phyloP scores from a whole-genome alignment of 2,797 vertebrate species.

The Manis pentadactyla region DNA sequence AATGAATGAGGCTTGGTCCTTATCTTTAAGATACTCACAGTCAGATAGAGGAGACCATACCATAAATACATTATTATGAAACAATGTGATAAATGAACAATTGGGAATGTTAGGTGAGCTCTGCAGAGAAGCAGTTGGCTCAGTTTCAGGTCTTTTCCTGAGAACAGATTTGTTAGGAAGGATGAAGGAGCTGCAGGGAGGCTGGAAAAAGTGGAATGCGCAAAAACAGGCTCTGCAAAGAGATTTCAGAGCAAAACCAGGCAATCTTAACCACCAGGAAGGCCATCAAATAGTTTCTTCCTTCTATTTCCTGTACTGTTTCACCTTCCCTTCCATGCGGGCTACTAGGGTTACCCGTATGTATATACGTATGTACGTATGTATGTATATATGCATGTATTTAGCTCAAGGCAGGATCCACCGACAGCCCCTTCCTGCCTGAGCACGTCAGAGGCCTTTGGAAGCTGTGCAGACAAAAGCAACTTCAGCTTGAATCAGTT shows the following conservation, averaged over 20 bases:
- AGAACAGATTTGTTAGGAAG: background rate
- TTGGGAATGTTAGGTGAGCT: background rate
- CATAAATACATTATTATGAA: background rate
- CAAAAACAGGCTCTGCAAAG: background rate
- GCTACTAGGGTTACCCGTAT: background rate
- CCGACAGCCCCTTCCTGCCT: constrained; percentile 81
- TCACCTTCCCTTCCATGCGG: background rate
- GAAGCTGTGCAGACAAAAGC: constrained; percentile 80
- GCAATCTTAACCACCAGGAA: background rate
- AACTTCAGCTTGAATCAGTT: constrained; percentile 81
- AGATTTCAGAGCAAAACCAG: background rate
- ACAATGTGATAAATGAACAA: background rate
- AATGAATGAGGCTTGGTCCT: background rate
- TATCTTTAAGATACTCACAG: background rate
- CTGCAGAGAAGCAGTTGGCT: background rate
- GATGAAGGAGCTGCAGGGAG: background rate
- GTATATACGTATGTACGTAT: background rate
- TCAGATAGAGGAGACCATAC: background rate
- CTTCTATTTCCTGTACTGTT: background rate
- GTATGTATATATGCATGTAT: background rate
- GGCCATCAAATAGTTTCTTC: background rate
- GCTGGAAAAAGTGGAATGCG: background rate
- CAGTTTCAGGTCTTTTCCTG: background rate
- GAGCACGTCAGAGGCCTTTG: constrained; percentile 76
- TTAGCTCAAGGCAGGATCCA: constrained; percentile 68